These are phyloP conservation scores for Unio pictorum DNA, from an alignment of 2,888 invertebrate genomes.

Conservation along the genomic window DNA sequence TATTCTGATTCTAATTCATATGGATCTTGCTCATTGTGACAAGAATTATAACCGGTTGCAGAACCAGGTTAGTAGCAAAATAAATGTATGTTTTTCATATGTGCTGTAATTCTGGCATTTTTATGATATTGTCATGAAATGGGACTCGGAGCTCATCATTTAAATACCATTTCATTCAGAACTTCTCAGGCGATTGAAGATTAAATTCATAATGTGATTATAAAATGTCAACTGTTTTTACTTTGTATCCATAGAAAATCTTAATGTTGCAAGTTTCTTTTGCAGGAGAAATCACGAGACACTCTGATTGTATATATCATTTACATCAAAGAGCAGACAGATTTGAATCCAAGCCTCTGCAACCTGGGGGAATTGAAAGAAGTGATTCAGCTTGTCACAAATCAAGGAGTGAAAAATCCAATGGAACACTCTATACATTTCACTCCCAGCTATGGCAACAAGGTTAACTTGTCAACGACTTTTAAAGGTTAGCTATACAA, in stretches of 20 bases:
- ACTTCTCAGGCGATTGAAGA: too few species aligned
- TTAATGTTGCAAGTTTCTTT: background rate
- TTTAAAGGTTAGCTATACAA: background rate
- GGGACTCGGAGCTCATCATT: too few species aligned
- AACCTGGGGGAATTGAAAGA: constrained; percentile 45
- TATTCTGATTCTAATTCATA: too few species aligned
- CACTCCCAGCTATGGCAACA: constrained; percentile 45
- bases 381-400: constrained; percentile 48
- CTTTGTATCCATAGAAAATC: background rate
- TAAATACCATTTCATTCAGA: too few species aligned
- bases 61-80: too few species aligned
- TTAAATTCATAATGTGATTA: too few species aligned
- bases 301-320: constrained; percentile 54
- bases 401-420: constrained; percentile 54
- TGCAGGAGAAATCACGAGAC: constrained; percentile 40
- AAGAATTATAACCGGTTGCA: too few species aligned
- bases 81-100: too few species aligned
- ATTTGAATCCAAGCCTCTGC: constrained; percentile 38
- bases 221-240: too few species aligned
- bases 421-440: constrained; percentile 48
- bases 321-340: constrained; percentile 54
- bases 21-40: too few species aligned
- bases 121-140: too few species aligned
- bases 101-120: too few species aligned
- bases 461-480: constrained; percentile 28